phyloP scores from a whole-genome alignment of 2,113 vertebrate species.

The Rhagologus leucostigma region DNA sequence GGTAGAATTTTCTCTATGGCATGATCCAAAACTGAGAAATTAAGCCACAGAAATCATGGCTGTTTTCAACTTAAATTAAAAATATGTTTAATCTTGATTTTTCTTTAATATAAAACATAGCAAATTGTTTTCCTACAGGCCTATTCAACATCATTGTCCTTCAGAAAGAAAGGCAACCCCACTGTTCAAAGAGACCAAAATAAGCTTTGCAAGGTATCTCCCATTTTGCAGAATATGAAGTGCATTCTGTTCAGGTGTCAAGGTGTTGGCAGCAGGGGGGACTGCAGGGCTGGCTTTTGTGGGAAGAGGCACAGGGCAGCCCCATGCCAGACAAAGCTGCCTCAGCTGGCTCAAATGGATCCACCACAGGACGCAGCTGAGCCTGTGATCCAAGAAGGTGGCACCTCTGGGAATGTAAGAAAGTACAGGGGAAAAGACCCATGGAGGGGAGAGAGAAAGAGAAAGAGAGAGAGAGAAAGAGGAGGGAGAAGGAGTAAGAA shows the following conservation, averaged over 20 bases:
- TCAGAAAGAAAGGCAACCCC: not conserved
- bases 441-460: not conserved
- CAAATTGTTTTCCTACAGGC: not conserved
- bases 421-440: not conserved
- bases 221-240: not conserved
- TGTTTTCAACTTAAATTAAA: not conserved
- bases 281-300: not conserved
- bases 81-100: not conserved
- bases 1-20: not conserved
- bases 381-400: not conserved
- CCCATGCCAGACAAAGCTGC: not conserved
- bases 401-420: not conserved
- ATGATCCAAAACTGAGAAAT: not conserved
- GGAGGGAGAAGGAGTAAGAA: not conserved
- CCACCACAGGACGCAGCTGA: not conserved
- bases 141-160: not conserved
- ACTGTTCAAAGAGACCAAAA: not conserved
- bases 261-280: not conserved
- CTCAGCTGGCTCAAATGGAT: not conserved
- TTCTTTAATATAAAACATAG: not conserved
- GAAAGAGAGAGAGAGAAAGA: not conserved
- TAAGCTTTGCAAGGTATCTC: not conserved
- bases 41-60: not conserved
- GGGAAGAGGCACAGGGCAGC: rapidly evolving
- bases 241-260: not conserved